Conservation (phyloP, 2,888 invertebrate species). For the Leptinotarsa peninsularis region DNA sequence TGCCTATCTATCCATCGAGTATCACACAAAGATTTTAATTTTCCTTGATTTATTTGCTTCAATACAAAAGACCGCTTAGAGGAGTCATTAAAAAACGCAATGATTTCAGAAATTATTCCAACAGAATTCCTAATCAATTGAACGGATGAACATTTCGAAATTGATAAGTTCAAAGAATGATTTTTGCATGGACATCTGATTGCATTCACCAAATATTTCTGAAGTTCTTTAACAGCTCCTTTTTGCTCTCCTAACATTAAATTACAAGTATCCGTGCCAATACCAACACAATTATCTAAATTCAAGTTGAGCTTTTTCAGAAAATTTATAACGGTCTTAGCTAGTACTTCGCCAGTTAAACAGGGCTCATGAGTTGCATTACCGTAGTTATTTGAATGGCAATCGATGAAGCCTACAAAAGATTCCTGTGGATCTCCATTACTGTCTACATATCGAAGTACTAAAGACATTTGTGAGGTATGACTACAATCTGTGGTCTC, state of each 20-base stretch:
- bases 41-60: neutral
- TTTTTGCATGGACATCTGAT: conserved; percentile 26
- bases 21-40: conserved; percentile 1
- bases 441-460: neutral
- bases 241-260: conserved; percentile 28
- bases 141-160: conserved; percentile 21
- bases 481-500: neutral
- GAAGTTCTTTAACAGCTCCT: conserved; percentile 27
- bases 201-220: conserved; percentile 22
- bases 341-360: neutral
- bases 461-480: neutral
- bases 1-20: too few relatives aligned
- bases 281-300: conserved; percentile 26
- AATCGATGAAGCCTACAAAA: neutral
- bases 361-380: too few relatives aligned
- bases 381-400: neutral
- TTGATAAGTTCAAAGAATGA: conserved; percentile 28
- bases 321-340: conserved; percentile 10
- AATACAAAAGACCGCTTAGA: neutral
- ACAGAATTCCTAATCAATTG: conserved; percentile 25
- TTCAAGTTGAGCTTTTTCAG: conserved; percentile 21
- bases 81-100: neutral
- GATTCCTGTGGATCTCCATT: neutral
- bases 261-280: conserved; percentile 27
- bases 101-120: conserved; percentile 31